These are phyloP conservation scores for Cairina moschata DNA, from an alignment of 2,113 vertebrate species.

Conservation along the genomic window DNA sequence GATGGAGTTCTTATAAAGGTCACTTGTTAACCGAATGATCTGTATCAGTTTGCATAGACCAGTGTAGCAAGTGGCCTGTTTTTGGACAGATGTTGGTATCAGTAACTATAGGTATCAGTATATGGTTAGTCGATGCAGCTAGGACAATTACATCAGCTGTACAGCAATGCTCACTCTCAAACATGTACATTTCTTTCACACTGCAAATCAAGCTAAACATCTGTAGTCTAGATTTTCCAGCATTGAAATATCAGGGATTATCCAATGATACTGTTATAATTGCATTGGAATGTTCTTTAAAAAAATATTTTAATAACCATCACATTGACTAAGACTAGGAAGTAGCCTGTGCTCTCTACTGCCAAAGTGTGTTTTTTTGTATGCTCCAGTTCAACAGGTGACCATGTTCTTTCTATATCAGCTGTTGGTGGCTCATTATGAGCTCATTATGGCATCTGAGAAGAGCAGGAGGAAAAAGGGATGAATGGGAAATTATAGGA, in stretches of 20 bases:
- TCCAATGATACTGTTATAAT: background rate
- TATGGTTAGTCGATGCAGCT: background rate
- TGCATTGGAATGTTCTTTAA: background rate
- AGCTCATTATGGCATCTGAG: background rate
- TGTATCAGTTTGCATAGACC: background rate
- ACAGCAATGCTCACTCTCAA: background rate
- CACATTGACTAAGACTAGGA: background rate
- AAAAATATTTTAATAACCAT: background rate
- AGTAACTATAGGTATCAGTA: background rate
- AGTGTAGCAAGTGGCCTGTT: background rate
- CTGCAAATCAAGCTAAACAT: background rate
- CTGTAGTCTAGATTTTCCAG: background rate
- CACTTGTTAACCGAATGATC: background rate
- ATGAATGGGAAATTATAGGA: background rate
- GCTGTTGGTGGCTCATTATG: background rate
- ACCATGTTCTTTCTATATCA: background rate
- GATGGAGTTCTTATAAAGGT: background rate
- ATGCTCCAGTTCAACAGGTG: background rate
- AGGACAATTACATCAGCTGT: fast-evolving
- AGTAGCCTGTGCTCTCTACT: background rate
- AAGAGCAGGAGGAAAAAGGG: background rate
- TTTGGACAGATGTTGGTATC: background rate
- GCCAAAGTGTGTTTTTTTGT: background rate
- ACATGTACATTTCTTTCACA: background rate
- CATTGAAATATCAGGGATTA: background rate